Base-by-base conservation (phyloP, 2,888 invertebrate genomes). In the Phalera bucephala region DNA sequence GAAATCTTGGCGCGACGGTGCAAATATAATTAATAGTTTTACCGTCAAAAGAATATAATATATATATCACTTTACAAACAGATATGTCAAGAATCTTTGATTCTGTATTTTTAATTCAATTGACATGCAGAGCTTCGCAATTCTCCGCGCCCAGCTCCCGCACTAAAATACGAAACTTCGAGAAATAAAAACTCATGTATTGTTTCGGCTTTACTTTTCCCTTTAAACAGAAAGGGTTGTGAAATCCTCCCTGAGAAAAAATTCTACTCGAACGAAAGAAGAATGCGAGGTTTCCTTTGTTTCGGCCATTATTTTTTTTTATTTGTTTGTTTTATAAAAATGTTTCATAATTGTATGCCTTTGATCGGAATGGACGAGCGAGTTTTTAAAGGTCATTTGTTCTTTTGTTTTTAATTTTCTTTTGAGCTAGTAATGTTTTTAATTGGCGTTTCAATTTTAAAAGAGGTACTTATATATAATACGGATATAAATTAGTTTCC, bases 201-300 rank as follows among this genome's bases (percentile, higher is more conserved):
- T 80, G 74, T 82, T 74, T 69, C 49, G 45, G 45, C 54, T 64
- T 52, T 68, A 64, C 60, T 62, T 64, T 67, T 64, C 56, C 50
- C 55, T 60, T 64, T 46, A 42, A 52, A 61, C 54, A 64, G 61
- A 73, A 84, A 77, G 86, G 86, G 81, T 81, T 79, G 71, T 52
- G 59, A 66, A 69, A 64, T 49, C 63, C 63, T 54, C 72, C 75
- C 71, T 62, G 72, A 75, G 74, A 76, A 80, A 82, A 80, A 77
- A 73, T 70, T 64, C 53, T 65, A 67, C 69, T 69, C 64, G 58
- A 76, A 75, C 64, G 69, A 47, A 49, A 50, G 63, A 77, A 79
- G 76, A 78, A 83, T 82, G 77, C 72, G 47, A 52, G 54, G 48
- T 52, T 61, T 65, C 72, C 70, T 55, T 64, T 69, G 61, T 68